Conservation (phyloP, 2,797 vertebrate species). For the Parauchenoglanis punctatus region DNA sequence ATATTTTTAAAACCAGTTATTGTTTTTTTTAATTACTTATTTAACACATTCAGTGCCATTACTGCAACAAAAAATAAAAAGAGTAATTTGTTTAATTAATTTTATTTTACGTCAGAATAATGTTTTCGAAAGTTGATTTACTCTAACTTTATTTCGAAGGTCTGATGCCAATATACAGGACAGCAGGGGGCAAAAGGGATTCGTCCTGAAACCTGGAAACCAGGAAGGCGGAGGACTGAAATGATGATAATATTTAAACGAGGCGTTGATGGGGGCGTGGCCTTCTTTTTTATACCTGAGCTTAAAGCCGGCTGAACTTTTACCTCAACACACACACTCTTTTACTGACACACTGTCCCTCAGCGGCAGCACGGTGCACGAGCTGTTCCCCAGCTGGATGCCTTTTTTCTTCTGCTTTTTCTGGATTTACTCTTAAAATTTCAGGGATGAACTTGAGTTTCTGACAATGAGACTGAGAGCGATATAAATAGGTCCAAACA, state of each 20-base stretch:
- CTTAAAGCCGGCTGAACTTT: slow-evolving; percentile 53
- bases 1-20: background rate
- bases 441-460: background rate
- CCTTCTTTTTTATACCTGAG: slow-evolving; percentile 66
- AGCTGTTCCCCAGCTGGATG: slow-evolving; percentile 17
- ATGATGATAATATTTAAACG: slow-evolving; percentile 21
- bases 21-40: background rate
- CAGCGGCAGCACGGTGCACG: slow-evolving; percentile 23
- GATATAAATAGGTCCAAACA: background rate
- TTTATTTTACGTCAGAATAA: background rate
- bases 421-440: slow-evolving; percentile 8
- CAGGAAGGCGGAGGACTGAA: slow-evolving; percentile 31
- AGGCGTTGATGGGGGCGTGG: slow-evolving; percentile 16
- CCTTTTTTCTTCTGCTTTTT: background rate
- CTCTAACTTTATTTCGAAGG: background rate
- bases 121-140: background rate
- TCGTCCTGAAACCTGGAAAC: slow-evolving; percentile 62
- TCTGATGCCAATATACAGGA: slow-evolving; percentile 75
- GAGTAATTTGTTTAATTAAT: too few relatives aligned
- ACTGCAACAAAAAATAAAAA: background rate
- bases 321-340: slow-evolving; percentile 26
- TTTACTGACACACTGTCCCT: background rate
- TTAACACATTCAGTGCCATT: background rate
- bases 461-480: background rate
- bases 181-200: slow-evolving; percentile 79